Conservation (phyloP, 2,113 vertebrate species). For the Pedetes capensis region DNA sequence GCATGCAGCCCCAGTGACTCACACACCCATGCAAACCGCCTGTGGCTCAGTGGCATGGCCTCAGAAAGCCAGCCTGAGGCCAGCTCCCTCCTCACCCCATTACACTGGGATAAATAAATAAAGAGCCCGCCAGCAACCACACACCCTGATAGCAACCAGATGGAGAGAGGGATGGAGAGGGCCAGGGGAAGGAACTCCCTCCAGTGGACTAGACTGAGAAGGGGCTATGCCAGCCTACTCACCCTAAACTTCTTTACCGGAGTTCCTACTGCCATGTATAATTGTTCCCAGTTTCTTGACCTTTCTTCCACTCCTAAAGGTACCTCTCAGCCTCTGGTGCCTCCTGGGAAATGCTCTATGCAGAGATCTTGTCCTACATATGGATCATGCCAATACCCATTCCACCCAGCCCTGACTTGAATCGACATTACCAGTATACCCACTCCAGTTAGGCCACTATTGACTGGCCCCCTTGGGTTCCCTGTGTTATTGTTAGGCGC, state of each 20-base stretch:
- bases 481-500: too few species aligned
- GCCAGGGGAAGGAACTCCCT: slow-evolving; percentile 53
- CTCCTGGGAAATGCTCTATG: neutral
- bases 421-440: neutral
- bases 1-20: slow-evolving; percentile 82
- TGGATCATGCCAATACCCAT: neutral
- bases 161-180: neutral
- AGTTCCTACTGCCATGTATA: neutral
- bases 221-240: neutral
- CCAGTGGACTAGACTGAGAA: slow-evolving; percentile 40
- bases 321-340: neutral
- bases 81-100: slow-evolving; percentile 80
- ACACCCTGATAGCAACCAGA: slow-evolving; percentile 68
- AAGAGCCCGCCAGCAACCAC: slow-evolving; percentile 58
- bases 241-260: neutral
- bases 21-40: slow-evolving; percentile 81
- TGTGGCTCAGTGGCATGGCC: slow-evolving; percentile 78
- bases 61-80: slow-evolving; percentile 69
- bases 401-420: neutral
- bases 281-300: neutral
- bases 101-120: slow-evolving; percentile 83
- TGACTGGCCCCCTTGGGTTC: neutral
- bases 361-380: neutral
- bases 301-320: neutral
- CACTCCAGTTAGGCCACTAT: neutral